These are phyloP conservation scores for Drosophila pseudotalamancana DNA, from an alignment of 2,888 invertebrate genomes.

Conservation along the genomic window DNA sequence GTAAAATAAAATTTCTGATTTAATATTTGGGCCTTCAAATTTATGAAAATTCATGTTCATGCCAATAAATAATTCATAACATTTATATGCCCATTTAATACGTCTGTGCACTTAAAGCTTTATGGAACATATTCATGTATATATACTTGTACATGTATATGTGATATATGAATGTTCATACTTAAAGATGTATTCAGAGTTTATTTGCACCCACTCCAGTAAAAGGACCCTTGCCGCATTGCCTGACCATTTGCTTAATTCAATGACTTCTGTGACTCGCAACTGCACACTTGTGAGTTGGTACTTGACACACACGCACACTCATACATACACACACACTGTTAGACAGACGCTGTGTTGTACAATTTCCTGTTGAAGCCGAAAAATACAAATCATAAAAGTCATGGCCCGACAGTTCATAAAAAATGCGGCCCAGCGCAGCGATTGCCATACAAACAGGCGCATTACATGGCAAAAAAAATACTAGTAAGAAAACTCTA, in stretches of 20 bases:
- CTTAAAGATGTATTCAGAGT: not conserved
- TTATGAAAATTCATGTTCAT: not conserved
- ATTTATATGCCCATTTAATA: not conserved
- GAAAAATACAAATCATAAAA: conserved; percentile 73
- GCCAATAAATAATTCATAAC: not conserved
- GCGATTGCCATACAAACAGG: conserved; percentile 76
- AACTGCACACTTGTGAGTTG: conserved; percentile 65
- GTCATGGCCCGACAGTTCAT: conserved; percentile 68
- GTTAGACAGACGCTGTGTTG: conserved; percentile 13
- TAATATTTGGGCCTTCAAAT: not conserved
- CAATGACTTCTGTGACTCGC: conserved; percentile 66
- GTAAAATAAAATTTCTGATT: not conserved
- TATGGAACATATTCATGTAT: not conserved
- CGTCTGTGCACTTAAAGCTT: not conserved
- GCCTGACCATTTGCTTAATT: conserved; percentile 68
- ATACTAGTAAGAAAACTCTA: too few relatives aligned
- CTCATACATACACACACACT: conserved; percentile 5
- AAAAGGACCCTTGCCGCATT: conserved; percentile 38
- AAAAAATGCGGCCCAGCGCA: conserved; percentile 74
- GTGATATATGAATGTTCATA: not conserved
- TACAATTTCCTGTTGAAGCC: conserved; percentile 48
- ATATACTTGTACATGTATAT: not conserved
- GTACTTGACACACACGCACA: conserved; percentile 16
- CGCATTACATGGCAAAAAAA: conserved; percentile 55
- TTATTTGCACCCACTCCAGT: not conserved